phyloP scores from a whole-genome alignment of 2,113 vertebrate genomes.

The Otis tarda region DNA sequence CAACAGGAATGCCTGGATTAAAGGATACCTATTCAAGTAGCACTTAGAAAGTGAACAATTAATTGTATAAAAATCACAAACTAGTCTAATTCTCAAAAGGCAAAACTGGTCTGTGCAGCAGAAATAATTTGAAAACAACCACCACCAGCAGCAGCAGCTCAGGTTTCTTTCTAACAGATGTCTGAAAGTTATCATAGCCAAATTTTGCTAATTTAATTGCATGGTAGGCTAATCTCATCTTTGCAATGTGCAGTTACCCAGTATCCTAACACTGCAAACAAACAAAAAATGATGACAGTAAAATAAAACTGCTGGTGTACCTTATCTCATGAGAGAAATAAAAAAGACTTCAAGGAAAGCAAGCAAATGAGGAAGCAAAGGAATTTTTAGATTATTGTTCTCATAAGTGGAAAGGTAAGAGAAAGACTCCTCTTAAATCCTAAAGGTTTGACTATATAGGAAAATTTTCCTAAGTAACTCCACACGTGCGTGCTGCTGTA shows the following conservation, averaged over 20 bases:
- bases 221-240: not conserved
- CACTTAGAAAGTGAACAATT: not conserved
- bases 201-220: not conserved
- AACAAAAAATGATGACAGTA: not conserved
- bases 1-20: not conserved
- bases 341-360: not conserved
- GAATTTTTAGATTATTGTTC: not conserved
- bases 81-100: not conserved
- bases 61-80: not conserved
- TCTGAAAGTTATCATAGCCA: not conserved
- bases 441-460: not conserved
- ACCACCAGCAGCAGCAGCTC: not conserved
- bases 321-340: not conserved
- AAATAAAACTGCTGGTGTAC: not conserved
- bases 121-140: not conserved
- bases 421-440: not conserved
- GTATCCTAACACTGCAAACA: not conserved
- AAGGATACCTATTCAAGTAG: not conserved
- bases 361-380: not conserved
- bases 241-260: not conserved
- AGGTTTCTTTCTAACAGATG: not conserved
- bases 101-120: not conserved
- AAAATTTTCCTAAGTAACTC: not conserved
- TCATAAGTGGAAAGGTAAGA: not conserved
- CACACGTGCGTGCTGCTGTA: accelerated